A percentile compares a stretch with the other conserved stretches of the same genome.
phyloP scores from a whole-genome alignment of 2,888 invertebrate genomes.

The Hydrotaea cyrtoneurina region DNA sequence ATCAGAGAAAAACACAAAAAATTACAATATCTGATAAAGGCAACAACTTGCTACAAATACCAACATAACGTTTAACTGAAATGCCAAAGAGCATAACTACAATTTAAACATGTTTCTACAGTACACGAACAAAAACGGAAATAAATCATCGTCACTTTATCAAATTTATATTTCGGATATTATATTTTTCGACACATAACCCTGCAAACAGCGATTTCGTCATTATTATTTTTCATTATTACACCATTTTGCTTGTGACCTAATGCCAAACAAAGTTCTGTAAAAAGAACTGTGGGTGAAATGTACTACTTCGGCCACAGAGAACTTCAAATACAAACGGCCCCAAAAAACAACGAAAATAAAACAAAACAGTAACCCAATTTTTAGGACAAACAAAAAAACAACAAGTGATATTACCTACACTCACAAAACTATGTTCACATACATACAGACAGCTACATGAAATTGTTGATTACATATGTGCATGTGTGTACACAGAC shows the following conservation, averaged over 20 bases:
- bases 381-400: background rate
- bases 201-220: no score
- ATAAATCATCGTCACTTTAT: no score
- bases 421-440: background rate
- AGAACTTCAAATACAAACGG: no score
- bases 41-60: background rate
- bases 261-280: no score
- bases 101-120: background rate
- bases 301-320: no score
- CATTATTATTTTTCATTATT: no score
- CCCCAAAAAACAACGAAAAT: no score
- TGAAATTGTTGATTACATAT: conserved; percentile 12
- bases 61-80: no score
- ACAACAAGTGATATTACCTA: conserved; percentile 19
- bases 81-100: background rate
- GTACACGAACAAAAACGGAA: background rate
- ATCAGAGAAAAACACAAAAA: background rate
- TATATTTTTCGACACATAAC: no score
- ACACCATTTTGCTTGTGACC: no score
- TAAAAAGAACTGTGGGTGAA: no score
- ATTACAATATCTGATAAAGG: background rate
- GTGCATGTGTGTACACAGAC: background rate
- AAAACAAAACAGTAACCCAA: conserved; percentile 6
- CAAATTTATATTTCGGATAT: no score
- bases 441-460: background rate